Base-by-base conservation (phyloP, 2,113 vertebrate species). In the Elaphurus davidianus region DNA sequence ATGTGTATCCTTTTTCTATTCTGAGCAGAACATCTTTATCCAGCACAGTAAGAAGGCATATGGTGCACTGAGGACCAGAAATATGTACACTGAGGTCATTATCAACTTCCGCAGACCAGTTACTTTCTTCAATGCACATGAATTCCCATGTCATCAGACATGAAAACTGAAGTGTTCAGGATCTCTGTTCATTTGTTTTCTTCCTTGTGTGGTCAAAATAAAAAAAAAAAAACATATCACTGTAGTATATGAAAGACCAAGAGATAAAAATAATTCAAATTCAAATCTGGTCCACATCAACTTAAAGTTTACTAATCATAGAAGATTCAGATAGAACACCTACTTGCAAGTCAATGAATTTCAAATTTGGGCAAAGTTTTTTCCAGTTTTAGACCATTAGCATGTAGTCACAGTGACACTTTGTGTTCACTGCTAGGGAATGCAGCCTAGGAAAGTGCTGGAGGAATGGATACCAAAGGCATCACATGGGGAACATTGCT, bases 401-500 rank as follows among this genome's bases (percentile, higher is more conserved):
- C 98, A 94, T 99, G 99, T 98, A 98, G 98, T 98, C 99, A 99
- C 99, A 99, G 99, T 99, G 99, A 99, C 99, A 99, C 99, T 98
- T 99, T 98, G 99, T 99, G 99, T 99, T 99, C 99, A 98, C 89
- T 99, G 97, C 43, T 98, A 91, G 99, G 99, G 99, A 99, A 99
- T 99, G 99, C 99, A 99, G 98, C 98, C 97, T 97, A 64, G 76
- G 60, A 93, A 97, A 97, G 90, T 0, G 0, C 60, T 92, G 12
- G 64, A 36, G 82, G 62, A 95, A 87, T 27, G 85, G 97, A 90
- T 78, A 83, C 85, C 83, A 91, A 50, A 83, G 96, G 67, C 97
- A 9, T 30, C 86, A 57, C 54, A 90, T 17, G 8, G 28, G 83
- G 67, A 94, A 50, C 33, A 17, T 11, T 92, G 36, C 74, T 94